Conservation (phyloP, 2,888 invertebrate species). For the Leptopterna dolabrata region DNA sequence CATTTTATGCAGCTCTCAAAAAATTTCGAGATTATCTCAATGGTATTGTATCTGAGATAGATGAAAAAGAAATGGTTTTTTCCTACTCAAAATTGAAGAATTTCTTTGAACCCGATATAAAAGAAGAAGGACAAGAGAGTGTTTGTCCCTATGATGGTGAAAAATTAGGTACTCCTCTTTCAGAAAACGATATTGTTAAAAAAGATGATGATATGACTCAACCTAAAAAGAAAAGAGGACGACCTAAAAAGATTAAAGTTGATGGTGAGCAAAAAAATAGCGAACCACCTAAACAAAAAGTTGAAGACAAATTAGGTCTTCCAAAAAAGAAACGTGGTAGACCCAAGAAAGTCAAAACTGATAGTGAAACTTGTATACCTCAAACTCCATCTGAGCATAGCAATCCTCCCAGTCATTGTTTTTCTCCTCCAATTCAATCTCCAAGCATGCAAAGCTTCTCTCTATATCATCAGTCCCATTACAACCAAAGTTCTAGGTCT, state of each 20-base stretch:
- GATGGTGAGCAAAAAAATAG: conserved; percentile 67
- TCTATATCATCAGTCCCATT: conserved; percentile 63
- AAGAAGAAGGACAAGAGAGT: conserved; percentile 66
- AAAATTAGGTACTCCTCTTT: conserved; percentile 61
- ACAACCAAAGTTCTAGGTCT: conserved; percentile 64
- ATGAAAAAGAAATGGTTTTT: conserved; percentile 89
- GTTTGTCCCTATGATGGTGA: conserved; percentile 59
- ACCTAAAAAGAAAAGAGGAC: conserved; percentile 87
- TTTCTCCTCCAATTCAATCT: conserved; percentile 70
- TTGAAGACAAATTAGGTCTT: conserved; percentile 66
- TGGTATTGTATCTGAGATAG: conserved; percentile 84
- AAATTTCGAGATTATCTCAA: conserved; percentile 95
- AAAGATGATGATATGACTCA: conserved; percentile 68
- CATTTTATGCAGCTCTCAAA: conserved; percentile 95
- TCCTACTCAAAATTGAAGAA: conserved; percentile 78
- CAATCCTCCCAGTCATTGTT: conserved; percentile 69
- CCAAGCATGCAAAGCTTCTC: conserved; percentile 66
- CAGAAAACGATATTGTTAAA: conserved; percentile 65
- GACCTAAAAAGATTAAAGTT: conserved; percentile 86
- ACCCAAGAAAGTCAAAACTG: conserved; percentile 82
- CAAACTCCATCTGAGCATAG: conserved; percentile 62
- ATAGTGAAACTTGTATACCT: background rate
- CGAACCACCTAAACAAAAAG: conserved; percentile 63
- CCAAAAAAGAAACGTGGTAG: conserved; percentile 90
- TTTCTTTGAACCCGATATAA: conserved; percentile 72